Base-by-base conservation (phyloP, 2,888 invertebrate genomes). In the Chalcis sispes region DNA sequence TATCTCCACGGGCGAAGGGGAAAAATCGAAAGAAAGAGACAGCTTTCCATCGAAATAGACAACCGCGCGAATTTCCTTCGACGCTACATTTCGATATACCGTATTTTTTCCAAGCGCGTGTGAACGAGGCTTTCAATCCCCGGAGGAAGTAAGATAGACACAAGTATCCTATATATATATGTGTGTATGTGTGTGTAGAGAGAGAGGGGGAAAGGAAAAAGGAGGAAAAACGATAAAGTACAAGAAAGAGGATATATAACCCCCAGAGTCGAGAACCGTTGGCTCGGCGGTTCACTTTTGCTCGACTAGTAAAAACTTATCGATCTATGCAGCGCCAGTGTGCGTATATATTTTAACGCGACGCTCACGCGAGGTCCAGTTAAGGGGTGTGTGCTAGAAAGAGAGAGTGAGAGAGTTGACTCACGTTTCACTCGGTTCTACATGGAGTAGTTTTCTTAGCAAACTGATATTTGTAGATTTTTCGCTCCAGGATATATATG, bases 231-330 rank as follows among this genome's bases (percentile, higher is more conserved):
- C 20, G 25, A 56, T n/a, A n/a, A n/a, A n/a, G n/a, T n/a, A n/a
- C n/a, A n/a, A n/a, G n/a, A n/a, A n/a, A n/a, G n/a, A n/a, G n/a
- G n/a, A n/a, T n/a, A n/a, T n/a, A n/a, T n/a, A n/a, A n/a, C n/a
- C n/a, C n/a, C n/a, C n/a, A n/a, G n/a, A n/a, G n/a, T n/a, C n/a
- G n/a, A n/a, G n/a, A n/a, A n/a, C n/a, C n/a, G n/a, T n/a, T n/a
- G n/a, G n/a, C n/a, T n/a, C n/a, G n/a, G 27, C 5, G 1, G 15
- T 8, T 4, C 3, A 54, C 58, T 46, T n/a, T 42, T 29, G 42
- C 23, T 64, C 25, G 64, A 46, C 72, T 58, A 61, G 73, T 67
- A 65, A 73, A 67, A 61, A 61, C 10, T 61, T 67, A 73, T 73
- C 61, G 59, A 67, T 67, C 73, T 61, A 48, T 52, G 42, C 23